phyloP scores from a whole-genome alignment of 92 coral and sea anemone species.

The Chrysogorgia sp. region DNA sequence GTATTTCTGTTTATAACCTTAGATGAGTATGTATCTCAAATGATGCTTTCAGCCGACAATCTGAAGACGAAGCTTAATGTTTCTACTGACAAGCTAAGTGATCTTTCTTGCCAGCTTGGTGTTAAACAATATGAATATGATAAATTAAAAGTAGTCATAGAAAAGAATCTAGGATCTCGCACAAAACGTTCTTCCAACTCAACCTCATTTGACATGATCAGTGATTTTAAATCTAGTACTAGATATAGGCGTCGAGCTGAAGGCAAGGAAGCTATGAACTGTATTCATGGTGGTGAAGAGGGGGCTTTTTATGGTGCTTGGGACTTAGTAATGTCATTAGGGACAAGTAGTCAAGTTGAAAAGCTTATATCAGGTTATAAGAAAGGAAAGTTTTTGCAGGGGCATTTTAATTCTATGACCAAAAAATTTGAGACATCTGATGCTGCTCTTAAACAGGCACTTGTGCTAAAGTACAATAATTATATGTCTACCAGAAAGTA shows the following conservation, averaged over 20 bases:
- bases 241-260: constrained; percentile 10
- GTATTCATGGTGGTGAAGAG: constrained; percentile 10
- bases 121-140: neutral
- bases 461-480: constrained; percentile 6
- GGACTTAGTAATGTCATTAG: constrained; percentile 8
- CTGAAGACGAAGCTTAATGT: neutral
- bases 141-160: neutral
- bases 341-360: constrained; percentile 21
- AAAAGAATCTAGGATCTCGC: constrained; percentile 1
- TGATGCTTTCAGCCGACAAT: neutral
- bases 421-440: constrained; percentile 32
- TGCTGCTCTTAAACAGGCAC: constrained; percentile 28
- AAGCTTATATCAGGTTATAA: constrained; percentile 53
- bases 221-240: neutral
- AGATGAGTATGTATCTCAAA: neutral
- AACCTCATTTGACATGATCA: constrained; percentile 3
- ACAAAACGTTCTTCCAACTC: constrained; percentile 6
- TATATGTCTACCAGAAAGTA: constrained; percentile 4
- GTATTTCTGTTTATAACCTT: no score
- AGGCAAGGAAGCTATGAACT: neutral
- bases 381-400: constrained; percentile 59
- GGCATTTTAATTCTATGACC: constrained; percentile 39
- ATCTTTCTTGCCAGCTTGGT: neutral
- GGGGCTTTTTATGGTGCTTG: constrained; percentile 15
- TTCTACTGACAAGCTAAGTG: neutral